Evolutionary conservation across 2,113 vertebrate species (phyloP).

Genomic region (Pterocles gutturalis): DNA sequence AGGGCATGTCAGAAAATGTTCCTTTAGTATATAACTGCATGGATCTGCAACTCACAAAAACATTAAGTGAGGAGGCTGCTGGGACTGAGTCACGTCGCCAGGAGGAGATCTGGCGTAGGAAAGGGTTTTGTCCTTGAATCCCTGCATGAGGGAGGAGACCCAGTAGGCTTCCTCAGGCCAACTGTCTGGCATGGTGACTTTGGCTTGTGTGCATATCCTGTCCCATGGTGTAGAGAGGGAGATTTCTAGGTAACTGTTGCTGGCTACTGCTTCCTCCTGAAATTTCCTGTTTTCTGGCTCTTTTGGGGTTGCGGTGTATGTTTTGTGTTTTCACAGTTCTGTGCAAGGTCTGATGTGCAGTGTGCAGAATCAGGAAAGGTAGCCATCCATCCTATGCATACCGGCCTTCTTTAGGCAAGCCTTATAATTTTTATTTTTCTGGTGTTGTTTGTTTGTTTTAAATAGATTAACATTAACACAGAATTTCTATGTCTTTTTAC

Average conservation of each 20-base stretch:
- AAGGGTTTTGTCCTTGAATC: rapidly evolving
- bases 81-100: rapidly evolving
- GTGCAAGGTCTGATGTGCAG: neutral
- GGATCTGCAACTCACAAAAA: rapidly evolving
- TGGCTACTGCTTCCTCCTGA: neutral
- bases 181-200: rapidly evolving
- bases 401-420: neutral
- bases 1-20: neutral
- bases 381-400: neutral
- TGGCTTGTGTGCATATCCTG: rapidly evolving
- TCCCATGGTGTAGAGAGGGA: neutral
- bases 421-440: neutral
- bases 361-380: neutral
- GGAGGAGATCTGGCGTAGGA: neutral
- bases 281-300: neutral
- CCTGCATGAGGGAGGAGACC: neutral
- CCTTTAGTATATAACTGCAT: neutral
- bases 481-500: neutral
- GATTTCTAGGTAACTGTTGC: neutral
- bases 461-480: neutral
- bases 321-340: neutral
- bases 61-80: neutral
- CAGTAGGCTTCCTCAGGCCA: neutral
- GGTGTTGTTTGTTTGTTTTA: neutral
- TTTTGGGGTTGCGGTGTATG: neutral